These are phyloP conservation scores for Gobio gobio DNA, from an alignment of 2,113 vertebrate genomes.

Conservation along the genomic window DNA sequence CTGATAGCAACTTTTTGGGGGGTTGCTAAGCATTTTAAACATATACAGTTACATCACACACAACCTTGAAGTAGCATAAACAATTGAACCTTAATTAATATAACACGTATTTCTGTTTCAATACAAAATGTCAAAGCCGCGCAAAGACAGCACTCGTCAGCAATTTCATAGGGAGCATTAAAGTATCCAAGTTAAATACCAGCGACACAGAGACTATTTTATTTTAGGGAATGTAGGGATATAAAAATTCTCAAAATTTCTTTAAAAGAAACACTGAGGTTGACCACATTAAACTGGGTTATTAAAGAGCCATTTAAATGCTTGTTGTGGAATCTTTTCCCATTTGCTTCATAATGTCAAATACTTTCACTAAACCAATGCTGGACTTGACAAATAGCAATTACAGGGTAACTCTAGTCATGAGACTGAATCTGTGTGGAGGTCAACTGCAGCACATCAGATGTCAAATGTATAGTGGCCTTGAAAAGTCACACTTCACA, in stretches of 20 bases:
- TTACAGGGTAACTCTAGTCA: conserved; percentile 1
- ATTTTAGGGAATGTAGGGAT: conserved; percentile 1
- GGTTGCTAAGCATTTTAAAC: not conserved
- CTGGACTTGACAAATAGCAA: not conserved
- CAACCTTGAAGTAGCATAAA: not conserved
- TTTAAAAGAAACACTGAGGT: conserved; percentile 24
- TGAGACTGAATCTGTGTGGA: not conserved
- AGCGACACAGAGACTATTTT: not conserved
- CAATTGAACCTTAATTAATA: not conserved
- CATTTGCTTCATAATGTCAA: conserved; percentile 23
- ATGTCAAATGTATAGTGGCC: not conserved
- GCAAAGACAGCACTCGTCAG: not conserved
- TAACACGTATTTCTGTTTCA: not conserved
- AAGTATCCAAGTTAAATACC: not conserved
- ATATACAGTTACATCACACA: conserved; percentile 6
- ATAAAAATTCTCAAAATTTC: not conserved
- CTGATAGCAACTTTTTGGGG: not conserved
- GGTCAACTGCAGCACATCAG: not conserved
- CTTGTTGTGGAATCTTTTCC: conserved; percentile 8
- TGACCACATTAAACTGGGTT: conserved; percentile 21
- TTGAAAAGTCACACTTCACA: not conserved
- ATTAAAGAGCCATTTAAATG: conserved; percentile 18
- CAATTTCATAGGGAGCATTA: not conserved
- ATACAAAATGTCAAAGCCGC: not conserved
- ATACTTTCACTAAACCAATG: conserved; percentile 13